These are phyloP conservation scores for Lepidocyrtinus sp. DNA, from an alignment of 2,888 invertebrate genomes.

Conservation along the genomic window DNA sequence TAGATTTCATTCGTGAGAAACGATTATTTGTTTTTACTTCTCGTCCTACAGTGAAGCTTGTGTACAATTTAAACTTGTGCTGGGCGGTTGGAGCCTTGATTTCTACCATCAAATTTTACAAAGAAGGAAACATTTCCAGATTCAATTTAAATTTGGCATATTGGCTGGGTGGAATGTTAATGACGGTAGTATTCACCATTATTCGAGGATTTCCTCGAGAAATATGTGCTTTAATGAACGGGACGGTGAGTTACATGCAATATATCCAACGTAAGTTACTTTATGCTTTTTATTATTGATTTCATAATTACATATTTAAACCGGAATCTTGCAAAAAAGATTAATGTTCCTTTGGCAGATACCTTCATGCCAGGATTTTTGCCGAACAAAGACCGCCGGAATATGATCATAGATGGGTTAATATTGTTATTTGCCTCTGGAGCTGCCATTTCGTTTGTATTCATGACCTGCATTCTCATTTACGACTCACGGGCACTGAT, in stretches of 20 bases:
- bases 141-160: conserved; percentile 16
- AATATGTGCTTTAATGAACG: not conserved
- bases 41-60: not conserved
- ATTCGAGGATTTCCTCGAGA: not conserved
- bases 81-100: not conserved
- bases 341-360: not conserved
- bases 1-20: not conserved
- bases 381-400: not conserved
- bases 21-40: not conserved
- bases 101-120: not conserved
- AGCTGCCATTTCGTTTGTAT: not conserved
- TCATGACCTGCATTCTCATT: not conserved
- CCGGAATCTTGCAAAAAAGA: no score
- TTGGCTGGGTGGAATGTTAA: conserved; percentile 10
- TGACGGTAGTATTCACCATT: not conserved
- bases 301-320: no score
- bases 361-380: not conserved
- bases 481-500: conserved; percentile 14
- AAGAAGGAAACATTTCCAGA: not conserved
- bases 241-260: not conserved
- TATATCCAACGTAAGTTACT: conserved; percentile 3
- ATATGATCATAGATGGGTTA: not conserved
- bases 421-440: not conserved
- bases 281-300: no score
- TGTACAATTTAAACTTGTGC: not conserved